Percentiles rank a stretch among this genome's conserved stretches.
Conservation (phyloP, 2,888 invertebrate genomes). For the Dendrolimus pini region DNA sequence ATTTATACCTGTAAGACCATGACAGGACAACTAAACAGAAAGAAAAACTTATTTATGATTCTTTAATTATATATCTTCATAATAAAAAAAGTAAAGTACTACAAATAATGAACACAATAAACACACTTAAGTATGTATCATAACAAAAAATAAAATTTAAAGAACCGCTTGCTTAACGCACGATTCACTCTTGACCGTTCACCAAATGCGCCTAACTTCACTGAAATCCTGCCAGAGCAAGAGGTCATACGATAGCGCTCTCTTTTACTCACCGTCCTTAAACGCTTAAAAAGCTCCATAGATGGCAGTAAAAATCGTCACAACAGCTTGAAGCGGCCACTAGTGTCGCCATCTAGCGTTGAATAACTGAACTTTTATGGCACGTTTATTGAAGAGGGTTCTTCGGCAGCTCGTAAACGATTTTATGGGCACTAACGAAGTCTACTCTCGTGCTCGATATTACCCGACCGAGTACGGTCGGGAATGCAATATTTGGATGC, state of each 20-base stretch:
- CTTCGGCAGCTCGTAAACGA: constrained; percentile 76
- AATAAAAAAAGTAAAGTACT: too few relatives aligned
- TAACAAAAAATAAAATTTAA: too few relatives aligned
- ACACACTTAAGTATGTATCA: too few relatives aligned
- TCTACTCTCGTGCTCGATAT: constrained; percentile 68
- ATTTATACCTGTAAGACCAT: too few relatives aligned
- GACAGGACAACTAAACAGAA: too few relatives aligned
- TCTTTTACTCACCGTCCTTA: constrained; percentile 40
- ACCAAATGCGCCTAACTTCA: constrained; percentile 34
- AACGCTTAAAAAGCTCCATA: constrained; percentile 71
- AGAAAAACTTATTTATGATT: too few relatives aligned
- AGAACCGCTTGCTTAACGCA: neutral
- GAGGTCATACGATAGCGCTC: constrained; percentile 22
- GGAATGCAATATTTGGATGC: constrained; percentile 68
- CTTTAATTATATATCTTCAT: too few relatives aligned
- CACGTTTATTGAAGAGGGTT: constrained; percentile 75
- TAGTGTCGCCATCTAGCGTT: constrained; percentile 73
- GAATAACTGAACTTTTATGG: constrained; percentile 74
- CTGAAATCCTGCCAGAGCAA: constrained; percentile 27
- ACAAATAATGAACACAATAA: too few relatives aligned
- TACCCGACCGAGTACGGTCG: constrained; percentile 69
- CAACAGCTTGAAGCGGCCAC: constrained; percentile 66
- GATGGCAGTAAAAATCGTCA: constrained; percentile 73
- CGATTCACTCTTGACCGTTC: constrained; percentile 25
- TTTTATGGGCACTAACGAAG: constrained; percentile 73